Conservation (phyloP, 2,888 invertebrate genomes). For the Chrysotoxum bicinctum region DNA sequence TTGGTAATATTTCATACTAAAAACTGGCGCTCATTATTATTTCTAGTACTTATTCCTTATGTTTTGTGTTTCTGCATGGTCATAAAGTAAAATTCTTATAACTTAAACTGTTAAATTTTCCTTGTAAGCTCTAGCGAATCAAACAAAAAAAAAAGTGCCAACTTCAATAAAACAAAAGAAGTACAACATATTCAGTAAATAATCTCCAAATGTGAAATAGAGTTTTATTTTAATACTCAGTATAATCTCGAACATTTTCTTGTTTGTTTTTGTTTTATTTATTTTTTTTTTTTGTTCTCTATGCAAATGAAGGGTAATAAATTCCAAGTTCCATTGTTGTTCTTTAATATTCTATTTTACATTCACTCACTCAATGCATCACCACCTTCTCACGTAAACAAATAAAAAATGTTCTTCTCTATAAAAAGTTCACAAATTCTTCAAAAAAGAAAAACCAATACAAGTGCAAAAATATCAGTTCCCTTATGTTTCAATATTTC, state of each 20-base stretch:
- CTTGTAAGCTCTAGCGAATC: background rate
- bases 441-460: background rate
- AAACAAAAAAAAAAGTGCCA: background rate
- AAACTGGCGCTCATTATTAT: conserved; percentile 9
- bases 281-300: no score
- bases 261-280: background rate
- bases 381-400: conserved; percentile 15
- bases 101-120: conserved; percentile 5
- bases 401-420: background rate
- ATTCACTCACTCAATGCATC: conserved; percentile 18
- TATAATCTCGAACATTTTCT: background rate
- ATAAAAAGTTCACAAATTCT: background rate
- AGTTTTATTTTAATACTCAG: background rate
- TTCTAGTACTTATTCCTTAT: background rate
- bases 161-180: background rate
- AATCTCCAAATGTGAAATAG: conserved; percentile 7
- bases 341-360: conserved; percentile 35
- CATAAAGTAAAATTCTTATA: background rate
- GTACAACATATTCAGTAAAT: background rate
- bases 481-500: conserved; percentile 50
- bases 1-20: background rate
- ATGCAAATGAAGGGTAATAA: conserved; percentile 40
- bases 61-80: background rate
- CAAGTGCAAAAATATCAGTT: conserved; percentile 22
- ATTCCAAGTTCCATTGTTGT: conserved; percentile 34